Evolutionary conservation across 2,113 vertebrate species (phyloP).

Genomic region (Bambusicola thoracicus): DNA sequence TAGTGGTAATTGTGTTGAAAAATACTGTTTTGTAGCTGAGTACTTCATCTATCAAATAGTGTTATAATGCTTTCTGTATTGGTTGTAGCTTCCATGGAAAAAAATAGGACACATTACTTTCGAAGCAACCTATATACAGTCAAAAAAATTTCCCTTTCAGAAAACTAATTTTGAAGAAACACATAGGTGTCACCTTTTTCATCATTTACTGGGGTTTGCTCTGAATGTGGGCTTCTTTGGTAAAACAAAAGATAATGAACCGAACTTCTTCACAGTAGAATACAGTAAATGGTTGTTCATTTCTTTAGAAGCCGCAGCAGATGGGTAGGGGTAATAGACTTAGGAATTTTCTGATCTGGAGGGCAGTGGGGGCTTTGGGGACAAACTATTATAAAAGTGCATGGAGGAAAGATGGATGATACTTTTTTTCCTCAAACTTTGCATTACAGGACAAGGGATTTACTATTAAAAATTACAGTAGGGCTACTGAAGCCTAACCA

Average conservation of each 20-base stretch:
- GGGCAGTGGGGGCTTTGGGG: background rate
- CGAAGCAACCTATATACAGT: background rate
- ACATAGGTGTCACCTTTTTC: background rate
- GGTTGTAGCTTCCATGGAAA: no score
- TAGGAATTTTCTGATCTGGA: background rate
- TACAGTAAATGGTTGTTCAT: background rate
- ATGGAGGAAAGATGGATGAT: accelerated
- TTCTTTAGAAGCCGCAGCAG: background rate
- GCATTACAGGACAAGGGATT: background rate
- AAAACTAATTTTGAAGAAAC: background rate
- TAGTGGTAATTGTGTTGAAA: no score
- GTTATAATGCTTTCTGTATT: no score
- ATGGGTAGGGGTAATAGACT: accelerated
- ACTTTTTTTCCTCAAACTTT: background rate
- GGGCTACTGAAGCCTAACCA: background rate
- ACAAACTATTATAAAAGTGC: background rate
- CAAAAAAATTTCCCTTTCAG: background rate
- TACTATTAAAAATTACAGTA: background rate
- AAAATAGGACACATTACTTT: no score
- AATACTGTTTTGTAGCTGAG: no score
- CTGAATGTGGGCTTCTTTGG: background rate
- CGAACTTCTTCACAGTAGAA: background rate
- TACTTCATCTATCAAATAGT: no score
- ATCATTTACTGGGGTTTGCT: background rate
- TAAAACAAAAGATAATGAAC: background rate